A percentile compares a stretch with the other conserved stretches of the same genome.
phyloP scores from a whole-genome alignment of 2,888 invertebrate genomes.

The Caenorhabditis uteleia region DNA sequence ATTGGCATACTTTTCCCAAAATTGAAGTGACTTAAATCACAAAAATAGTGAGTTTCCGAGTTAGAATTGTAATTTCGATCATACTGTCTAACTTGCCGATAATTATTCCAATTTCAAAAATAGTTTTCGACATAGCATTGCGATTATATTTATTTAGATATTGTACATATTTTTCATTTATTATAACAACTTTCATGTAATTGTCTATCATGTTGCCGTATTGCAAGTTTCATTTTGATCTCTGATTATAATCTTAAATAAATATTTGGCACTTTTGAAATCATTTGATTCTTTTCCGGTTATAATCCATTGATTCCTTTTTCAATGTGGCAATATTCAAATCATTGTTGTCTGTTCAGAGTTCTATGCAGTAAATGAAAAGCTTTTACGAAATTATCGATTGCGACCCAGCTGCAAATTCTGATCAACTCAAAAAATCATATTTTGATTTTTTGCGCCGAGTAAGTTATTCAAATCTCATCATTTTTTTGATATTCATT shows the following conservation, averaged over 20 bases:
- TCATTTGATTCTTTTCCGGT: not conserved
- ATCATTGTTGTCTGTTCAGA: no score
- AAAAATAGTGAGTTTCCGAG: not conserved
- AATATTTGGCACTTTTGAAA: not conserved
- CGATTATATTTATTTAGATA: no score
- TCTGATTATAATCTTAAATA: not conserved
- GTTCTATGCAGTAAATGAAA: conserved; percentile 40
- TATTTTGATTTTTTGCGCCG: conserved; percentile 56
- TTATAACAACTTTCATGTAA: no score
- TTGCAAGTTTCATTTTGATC: not conserved
- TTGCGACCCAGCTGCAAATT: conserved; percentile 31
- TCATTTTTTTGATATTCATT: not conserved
- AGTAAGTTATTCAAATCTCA: conserved; percentile 11
- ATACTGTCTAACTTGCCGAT: not conserved
- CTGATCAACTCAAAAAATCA: conserved; percentile 56
- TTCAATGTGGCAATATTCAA: no score
- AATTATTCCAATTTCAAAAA: no score
- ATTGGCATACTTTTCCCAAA: no score
- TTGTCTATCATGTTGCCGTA: not conserved
- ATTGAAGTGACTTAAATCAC: no score
- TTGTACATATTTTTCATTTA: no score
- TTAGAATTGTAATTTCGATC: not conserved
- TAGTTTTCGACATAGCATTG: no score
- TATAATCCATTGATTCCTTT: no score
- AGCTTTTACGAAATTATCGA: conserved; percentile 61